Percentiles rank a stretch among this genome's conserved stretches.
Evolutionary conservation across 1,140 invertebrate genomes (phyloP).

Genomic region (Drosophila sp.): DNA sequence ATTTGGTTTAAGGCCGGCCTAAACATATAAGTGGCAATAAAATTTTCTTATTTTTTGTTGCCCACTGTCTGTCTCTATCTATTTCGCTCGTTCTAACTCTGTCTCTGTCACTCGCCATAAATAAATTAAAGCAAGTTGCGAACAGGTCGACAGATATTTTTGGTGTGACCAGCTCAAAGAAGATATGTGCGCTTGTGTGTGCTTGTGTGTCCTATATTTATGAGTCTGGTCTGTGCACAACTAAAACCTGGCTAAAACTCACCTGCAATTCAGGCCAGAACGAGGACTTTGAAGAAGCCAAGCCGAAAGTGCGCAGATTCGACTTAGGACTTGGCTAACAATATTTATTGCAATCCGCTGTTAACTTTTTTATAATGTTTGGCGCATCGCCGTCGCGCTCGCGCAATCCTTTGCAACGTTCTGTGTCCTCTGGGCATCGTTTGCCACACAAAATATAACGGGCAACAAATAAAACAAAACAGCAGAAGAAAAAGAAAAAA

Average conservation of each 20-base stretch:
- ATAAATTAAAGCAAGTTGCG: constrained; percentile 62
- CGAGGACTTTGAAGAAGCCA: background rate
- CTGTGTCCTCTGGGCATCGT: constrained; percentile 67
- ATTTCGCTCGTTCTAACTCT: constrained; percentile 16
- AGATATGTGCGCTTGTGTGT: background rate
- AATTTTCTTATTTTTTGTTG: constrained; percentile 44
- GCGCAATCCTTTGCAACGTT: constrained; percentile 55
- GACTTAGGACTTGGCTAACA: too few species aligned
- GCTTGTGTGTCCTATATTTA: constrained; percentile 30
- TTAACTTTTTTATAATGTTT: constrained; percentile 47
- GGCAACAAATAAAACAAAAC: constrained; percentile 45
- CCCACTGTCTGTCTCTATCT: background rate
- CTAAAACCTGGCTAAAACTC: background rate
- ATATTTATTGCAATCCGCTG: constrained; percentile 60
- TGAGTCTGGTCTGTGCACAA: constrained; percentile 3
- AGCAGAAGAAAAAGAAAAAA: constrained; percentile 21
- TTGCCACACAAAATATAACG: constrained; percentile 41
- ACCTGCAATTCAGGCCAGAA: background rate
- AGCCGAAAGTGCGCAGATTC: constrained; percentile 45
- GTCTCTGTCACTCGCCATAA: constrained; percentile 36
- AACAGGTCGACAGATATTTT: constrained; percentile 28
- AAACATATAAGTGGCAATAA: constrained; percentile 73
- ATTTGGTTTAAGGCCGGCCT: constrained; percentile 52
- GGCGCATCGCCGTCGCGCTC: constrained; percentile 61
- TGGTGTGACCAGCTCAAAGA: constrained; percentile 10